Percentiles rank a stretch among this genome's conserved stretches.
Evolutionary conservation across 92 coral and sea anemone species (phyloP).

Genomic region (Epizoanthus stellaris): DNA sequence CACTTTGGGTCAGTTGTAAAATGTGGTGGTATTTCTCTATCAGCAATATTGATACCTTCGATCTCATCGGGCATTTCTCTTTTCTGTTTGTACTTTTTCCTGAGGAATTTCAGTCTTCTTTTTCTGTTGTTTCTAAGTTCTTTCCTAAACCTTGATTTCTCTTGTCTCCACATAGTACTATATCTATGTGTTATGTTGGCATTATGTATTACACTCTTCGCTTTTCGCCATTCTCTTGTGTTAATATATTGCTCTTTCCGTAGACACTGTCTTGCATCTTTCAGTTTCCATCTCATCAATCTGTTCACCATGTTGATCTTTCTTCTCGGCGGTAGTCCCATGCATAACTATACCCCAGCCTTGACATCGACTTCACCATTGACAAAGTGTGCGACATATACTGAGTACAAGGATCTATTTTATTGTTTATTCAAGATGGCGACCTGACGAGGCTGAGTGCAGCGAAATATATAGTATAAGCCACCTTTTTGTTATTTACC

Average conservation of each 20-base stretch:
- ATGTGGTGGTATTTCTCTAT: not conserved
- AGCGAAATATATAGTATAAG: too few species aligned
- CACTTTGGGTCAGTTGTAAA: not conserved
- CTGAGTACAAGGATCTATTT: too few species aligned
- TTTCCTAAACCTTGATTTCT: not conserved
- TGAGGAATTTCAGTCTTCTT: not conserved
- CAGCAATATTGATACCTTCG: not conserved
- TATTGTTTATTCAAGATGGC: too few species aligned
- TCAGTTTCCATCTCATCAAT: conserved; percentile 33
- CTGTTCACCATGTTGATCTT: conserved; percentile 5
- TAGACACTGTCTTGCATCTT: conserved; percentile 6
- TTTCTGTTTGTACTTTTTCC: not conserved
- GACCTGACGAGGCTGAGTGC: too few species aligned
- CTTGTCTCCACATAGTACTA: not conserved
- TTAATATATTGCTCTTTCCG: not conserved
- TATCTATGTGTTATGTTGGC: not conserved
- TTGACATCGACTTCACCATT: conserved; percentile 6
- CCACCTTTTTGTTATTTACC: too few species aligned
- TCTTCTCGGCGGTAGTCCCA: conserved; percentile 13
- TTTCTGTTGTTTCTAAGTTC: not conserved
- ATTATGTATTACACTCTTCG: not conserved
- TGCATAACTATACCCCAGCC: conserved; percentile 16
- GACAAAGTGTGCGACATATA: conserved; percentile 22
- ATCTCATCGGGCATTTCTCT: conserved; percentile 1
- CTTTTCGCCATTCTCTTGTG: conserved; percentile 10